Evolutionary conservation across 23 tunicate species (phyloP).

Genomic region (Diplosoma virens): DNA sequence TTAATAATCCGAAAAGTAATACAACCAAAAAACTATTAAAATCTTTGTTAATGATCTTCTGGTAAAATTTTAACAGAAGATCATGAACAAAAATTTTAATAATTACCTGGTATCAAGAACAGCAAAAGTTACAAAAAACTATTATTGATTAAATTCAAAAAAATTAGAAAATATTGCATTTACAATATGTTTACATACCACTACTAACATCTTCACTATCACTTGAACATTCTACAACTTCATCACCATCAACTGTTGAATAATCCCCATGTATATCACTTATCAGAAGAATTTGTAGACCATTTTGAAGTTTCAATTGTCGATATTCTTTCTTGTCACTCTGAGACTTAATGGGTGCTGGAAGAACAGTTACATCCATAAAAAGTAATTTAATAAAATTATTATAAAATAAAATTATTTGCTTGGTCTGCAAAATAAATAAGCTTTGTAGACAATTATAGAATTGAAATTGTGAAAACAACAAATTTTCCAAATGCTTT

Average conservation of each 20-base stretch:
- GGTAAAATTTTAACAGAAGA: neutral
- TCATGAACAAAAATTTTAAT: neutral
- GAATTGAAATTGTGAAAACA: too few species aligned
- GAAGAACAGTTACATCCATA: neutral
- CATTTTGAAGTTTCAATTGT: slow-evolving; percentile 39
- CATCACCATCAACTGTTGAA: neutral
- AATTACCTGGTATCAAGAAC: too few species aligned
- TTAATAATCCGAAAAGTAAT: neutral
- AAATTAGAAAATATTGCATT: neutral
- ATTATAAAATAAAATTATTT: too few species aligned
- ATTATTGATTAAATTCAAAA: neutral
- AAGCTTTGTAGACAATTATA: too few species aligned
- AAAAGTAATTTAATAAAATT: too few species aligned
- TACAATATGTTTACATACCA: neutral
- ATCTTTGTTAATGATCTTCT: too few species aligned
- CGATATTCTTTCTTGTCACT: slow-evolving; percentile 51
- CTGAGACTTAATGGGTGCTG: slow-evolving; percentile 43
- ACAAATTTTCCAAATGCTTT: too few species aligned
- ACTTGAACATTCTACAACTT: neutral
- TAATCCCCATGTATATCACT: slow-evolving; percentile 36
- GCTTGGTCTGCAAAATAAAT: too few species aligned
- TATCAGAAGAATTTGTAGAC: slow-evolving; percentile 44
- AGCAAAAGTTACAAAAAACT: too few species aligned
- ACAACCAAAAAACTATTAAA: neutral
- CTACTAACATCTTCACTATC: neutral